Conservation (phyloP, 2,797 vertebrate species). For the Eospalax fontanierii region DNA sequence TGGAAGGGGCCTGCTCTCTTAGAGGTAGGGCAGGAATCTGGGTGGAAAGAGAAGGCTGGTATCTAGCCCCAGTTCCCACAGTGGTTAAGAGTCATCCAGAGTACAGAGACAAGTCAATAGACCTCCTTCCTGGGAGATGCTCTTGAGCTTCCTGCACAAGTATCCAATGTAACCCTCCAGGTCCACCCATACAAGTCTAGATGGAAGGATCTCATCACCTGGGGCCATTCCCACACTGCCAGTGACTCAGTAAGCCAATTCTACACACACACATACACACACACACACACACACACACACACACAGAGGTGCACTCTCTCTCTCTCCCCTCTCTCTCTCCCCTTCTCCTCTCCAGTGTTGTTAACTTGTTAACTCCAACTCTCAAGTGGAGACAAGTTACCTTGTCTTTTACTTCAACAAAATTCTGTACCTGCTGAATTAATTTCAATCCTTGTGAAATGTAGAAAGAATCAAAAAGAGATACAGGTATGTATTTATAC, state of each 20-base stretch:
- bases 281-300: not conserved
- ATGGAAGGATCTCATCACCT: not conserved
- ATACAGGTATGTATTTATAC: not conserved
- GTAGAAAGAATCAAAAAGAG: conserved; percentile 16
- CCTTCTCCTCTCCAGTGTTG: not conserved
- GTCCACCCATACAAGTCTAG: not conserved
- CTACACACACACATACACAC: not conserved
- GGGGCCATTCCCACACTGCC: not conserved
- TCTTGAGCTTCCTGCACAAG: not conserved
- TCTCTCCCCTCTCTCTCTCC: not conserved
- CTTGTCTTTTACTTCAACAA: conserved; percentile 71
- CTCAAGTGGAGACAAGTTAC: conserved; percentile 72
- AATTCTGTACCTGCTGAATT: conserved; percentile 77
- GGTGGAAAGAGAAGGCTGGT: no score
- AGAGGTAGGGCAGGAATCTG: not conserved
- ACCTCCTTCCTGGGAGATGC: no score
- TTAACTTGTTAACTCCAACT: conserved; percentile 78
- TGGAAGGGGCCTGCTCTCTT: not conserved
- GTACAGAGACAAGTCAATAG: not conserved
- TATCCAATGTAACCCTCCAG: not conserved
- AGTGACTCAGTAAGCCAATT: not conserved
- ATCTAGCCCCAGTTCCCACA: accelerated
- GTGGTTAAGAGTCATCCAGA: not conserved
- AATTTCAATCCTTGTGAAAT: conserved; percentile 80
- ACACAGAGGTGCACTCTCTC: not conserved